phyloP scores from a whole-genome alignment of 2,797 vertebrate species.

The Garrulus glandarius region DNA sequence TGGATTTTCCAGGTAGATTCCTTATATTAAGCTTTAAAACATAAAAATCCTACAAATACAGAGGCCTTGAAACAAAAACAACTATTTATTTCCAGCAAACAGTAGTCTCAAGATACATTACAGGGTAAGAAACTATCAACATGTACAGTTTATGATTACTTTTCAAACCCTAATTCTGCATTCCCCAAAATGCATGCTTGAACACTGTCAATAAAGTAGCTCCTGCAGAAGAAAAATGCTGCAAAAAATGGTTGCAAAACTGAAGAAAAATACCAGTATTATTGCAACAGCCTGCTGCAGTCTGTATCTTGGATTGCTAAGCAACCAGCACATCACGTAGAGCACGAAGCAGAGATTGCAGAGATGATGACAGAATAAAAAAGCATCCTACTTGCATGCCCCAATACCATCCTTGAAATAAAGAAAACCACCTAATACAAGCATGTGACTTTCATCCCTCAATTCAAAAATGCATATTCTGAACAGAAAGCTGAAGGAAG shows the following conservation, averaged over 20 bases:
- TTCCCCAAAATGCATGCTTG: not conserved
- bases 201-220: not conserved
- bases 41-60: not conserved
- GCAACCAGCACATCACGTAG: not conserved
- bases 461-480: not conserved
- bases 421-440: not conserved
- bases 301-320: slow-evolving; percentile 43
- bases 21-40: not conserved
- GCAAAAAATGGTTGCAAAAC: not conserved
- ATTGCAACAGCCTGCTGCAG: not conserved
- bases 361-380: not conserved
- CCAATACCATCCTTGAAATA: not conserved
- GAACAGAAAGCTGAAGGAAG: not conserved
- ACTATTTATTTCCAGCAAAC: not conserved
- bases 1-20: not conserved
- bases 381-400: not conserved
- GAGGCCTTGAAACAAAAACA: not conserved
- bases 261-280: not conserved
- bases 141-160: not conserved
- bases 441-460: not conserved
- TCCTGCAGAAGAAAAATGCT: not conserved
- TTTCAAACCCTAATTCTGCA: not conserved
- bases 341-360: not conserved
- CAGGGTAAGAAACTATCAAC: not conserved
- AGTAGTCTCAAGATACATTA: not conserved